A percentile compares a stretch with the other conserved stretches of the same genome.
These are phyloP conservation scores for Lingula anatina DNA, from an alignment of 2,888 invertebrate genomes.

Conservation along the genomic window DNA sequence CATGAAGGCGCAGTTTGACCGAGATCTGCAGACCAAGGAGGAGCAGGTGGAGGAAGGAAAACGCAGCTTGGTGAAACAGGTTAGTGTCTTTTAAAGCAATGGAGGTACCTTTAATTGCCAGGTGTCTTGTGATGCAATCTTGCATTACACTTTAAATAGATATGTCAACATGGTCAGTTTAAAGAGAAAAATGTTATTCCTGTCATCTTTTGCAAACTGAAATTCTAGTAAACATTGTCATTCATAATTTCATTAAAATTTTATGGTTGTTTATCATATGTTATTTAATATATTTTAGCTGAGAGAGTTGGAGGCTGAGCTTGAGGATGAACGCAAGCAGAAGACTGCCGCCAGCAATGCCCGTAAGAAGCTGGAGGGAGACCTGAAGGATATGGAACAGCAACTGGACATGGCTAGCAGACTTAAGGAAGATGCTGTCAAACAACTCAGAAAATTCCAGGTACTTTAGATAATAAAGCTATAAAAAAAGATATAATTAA, in stretches of 20 bases:
- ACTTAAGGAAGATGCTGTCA: slow-evolving; percentile 91
- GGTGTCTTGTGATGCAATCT: too few species aligned
- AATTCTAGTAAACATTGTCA: not conserved
- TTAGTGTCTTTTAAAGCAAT: slow-evolving; percentile 68
- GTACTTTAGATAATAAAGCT: slow-evolving; percentile 41
- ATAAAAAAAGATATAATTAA: slow-evolving; percentile 31
- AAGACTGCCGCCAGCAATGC: slow-evolving; percentile 78
- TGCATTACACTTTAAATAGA: too few species aligned
- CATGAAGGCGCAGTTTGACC: slow-evolving; percentile 86
- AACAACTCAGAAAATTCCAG: slow-evolving; percentile 84
- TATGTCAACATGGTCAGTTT: too few species aligned
- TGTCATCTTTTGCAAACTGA: not conserved
- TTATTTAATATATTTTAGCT: slow-evolving; percentile 52
- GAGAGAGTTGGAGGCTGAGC: slow-evolving; percentile 86
- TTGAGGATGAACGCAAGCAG: slow-evolving; percentile 95
- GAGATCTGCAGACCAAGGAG: slow-evolving; percentile 85
- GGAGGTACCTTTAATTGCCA: too few species aligned
- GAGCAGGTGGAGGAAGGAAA: slow-evolving; percentile 92
- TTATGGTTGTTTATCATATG: not conserved
- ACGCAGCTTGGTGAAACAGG: slow-evolving; percentile 84
- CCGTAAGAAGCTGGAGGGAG: slow-evolving; percentile 90
- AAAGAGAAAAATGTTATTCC: not conserved
- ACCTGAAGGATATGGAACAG: slow-evolving; percentile 84
- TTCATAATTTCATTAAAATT: not conserved
- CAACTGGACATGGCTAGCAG: slow-evolving; percentile 92